phyloP scores from a whole-genome alignment of 2,113 vertebrate species.

The Archilochus colubris region DNA sequence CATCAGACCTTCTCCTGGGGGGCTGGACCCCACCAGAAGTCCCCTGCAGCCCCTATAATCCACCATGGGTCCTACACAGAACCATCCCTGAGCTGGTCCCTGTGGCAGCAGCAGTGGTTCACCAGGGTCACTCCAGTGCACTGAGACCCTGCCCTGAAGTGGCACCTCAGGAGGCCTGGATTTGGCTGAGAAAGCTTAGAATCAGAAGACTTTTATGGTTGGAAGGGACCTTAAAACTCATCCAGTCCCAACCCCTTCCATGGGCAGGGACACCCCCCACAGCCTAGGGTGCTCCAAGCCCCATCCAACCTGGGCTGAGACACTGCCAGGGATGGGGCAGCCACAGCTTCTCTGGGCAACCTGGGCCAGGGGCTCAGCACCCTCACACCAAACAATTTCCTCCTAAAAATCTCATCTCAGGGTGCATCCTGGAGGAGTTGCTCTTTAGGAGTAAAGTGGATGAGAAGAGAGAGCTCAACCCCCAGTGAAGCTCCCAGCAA shows the following conservation, averaged over 20 bases:
- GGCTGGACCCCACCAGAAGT: not conserved
- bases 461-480: not conserved
- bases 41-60: not conserved
- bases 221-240: too few relatives aligned
- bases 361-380: too few relatives aligned
- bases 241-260: too few relatives aligned
- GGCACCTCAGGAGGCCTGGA: not conserved
- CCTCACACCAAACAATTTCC: too few relatives aligned
- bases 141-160: accelerated
- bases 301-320: too few relatives aligned
- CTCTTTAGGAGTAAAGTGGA: not conserved
- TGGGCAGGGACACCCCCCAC: too few relatives aligned
- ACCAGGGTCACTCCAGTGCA: accelerated
- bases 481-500: not conserved
- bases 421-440: accelerated
- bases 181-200: not conserved
- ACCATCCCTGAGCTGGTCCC: accelerated
- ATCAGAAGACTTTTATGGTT: too few relatives aligned
- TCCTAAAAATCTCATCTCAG: too few relatives aligned
- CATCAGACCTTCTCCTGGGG: not conserved
- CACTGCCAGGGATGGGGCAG: too few relatives aligned
- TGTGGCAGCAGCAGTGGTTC: accelerated
- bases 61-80: accelerated
- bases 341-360: too few relatives aligned
- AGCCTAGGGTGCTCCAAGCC: too few relatives aligned